A percentile compares a stretch with the other conserved stretches of the same genome.
Evolutionary conservation across 2,113 vertebrate species (phyloP).

Genomic region (Willisornis vidua): DNA sequence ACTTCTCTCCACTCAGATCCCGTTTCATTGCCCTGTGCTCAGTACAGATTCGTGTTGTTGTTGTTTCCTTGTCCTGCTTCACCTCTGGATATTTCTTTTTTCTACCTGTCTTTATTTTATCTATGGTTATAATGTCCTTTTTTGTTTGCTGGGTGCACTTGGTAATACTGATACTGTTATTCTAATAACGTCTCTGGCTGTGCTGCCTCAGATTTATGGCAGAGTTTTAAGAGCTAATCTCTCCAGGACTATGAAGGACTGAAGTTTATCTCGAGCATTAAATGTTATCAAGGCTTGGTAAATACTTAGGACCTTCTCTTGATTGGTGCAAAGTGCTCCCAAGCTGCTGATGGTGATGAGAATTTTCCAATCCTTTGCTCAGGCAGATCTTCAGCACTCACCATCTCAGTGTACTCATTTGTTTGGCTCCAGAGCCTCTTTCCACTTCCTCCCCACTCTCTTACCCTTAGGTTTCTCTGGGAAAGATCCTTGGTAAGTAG

Average conservation of each 20-base stretch:
- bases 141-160: conserved; percentile 61
- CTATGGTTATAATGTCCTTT: conserved; percentile 26
- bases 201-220: conserved; percentile 40
- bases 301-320: conserved; percentile 8
- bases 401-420: background rate
- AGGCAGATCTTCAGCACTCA: background rate
- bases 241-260: conserved; percentile 15
- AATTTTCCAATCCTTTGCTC: background rate
- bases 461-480: conserved; percentile 23
- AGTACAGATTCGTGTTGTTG: background rate
- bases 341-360: background rate
- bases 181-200: background rate
- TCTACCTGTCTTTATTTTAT: conserved; percentile 57
- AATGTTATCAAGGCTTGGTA: conserved; percentile 7
- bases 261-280: conserved; percentile 35
- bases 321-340: background rate
- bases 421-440: conserved; percentile 24
- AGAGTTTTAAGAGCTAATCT: conserved; percentile 51
- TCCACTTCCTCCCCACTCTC: background rate
- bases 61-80: conserved; percentile 43
- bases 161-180: background rate
- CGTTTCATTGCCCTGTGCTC: conserved; percentile 45
- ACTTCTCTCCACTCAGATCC: conserved; percentile 60
- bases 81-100: conserved; percentile 34
- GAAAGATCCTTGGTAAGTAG: conserved; percentile 36